phyloP scores from a whole-genome alignment of 2,113 vertebrate genomes.

The Callionymus lyra region DNA sequence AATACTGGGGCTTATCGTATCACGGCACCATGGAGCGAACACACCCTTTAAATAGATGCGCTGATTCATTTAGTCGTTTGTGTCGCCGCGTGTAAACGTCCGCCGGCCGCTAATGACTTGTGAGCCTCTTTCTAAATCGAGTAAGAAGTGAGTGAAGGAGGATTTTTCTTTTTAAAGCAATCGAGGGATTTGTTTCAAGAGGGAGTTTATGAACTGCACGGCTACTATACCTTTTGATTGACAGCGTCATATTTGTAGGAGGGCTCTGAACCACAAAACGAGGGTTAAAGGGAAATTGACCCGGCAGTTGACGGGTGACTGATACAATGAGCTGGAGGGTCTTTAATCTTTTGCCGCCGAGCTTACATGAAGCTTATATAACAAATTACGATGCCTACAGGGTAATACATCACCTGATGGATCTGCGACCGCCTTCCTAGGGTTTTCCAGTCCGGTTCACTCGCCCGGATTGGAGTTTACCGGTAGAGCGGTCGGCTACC shows the following conservation, averaged over 20 bases:
- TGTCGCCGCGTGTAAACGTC: constrained; percentile 60
- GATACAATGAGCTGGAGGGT: constrained; percentile 72
- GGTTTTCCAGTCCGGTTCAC: constrained; percentile 30
- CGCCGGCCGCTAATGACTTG: constrained; percentile 52
- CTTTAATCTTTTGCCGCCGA: constrained; percentile 74
- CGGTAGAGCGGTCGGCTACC: constrained; percentile 25
- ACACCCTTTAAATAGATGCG: constrained; percentile 66
- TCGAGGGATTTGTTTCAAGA: not conserved
- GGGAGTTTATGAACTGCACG: constrained; percentile 5
- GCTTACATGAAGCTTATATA: constrained; percentile 74
- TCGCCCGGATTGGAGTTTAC: constrained; percentile 41
- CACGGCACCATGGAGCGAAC: constrained; percentile 51
- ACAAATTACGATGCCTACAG: constrained; percentile 69
- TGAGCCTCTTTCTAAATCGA: constrained; percentile 40
- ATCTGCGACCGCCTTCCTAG: constrained; percentile 47
- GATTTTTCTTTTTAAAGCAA: not conserved
- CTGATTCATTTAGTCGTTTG: constrained; percentile 68
- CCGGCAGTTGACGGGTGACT: constrained; percentile 69
- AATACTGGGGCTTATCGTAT: constrained; percentile 64
- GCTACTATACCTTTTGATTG: constrained; percentile 58
- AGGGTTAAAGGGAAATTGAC: constrained; percentile 79
- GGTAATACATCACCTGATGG: constrained; percentile 68
- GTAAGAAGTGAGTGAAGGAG: constrained; percentile 19
- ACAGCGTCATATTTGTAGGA: constrained; percentile 69
- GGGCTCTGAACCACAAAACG: constrained; percentile 75